Conservation (phyloP, 2,113 vertebrate genomes). For the Meles meles region DNA sequence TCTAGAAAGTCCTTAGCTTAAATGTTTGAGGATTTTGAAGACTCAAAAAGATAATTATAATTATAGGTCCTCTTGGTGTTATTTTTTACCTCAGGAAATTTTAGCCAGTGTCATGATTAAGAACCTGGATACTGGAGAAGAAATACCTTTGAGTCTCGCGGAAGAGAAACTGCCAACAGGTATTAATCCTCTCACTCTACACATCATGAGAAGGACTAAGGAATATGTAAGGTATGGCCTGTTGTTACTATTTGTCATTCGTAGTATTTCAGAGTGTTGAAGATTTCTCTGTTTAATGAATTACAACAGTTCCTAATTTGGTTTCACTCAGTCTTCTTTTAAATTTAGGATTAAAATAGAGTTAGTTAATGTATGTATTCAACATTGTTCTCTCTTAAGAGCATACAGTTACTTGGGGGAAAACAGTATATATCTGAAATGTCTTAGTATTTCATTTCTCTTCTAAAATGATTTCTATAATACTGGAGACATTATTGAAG, state of each 20-base stretch:
- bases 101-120: conserved; percentile 99
- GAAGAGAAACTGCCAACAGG: conserved; percentile 98
- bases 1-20: conserved; percentile 16
- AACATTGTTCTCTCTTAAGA: not conserved
- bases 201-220: conserved; percentile 99
- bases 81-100: conserved; percentile 90
- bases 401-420: not conserved
- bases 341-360: conserved; percentile 11
- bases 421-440: not conserved
- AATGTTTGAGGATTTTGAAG: not conserved
- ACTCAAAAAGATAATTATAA: conserved; percentile 37
- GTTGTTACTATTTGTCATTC: conserved; percentile 35
- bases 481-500: not conserved
- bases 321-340: not conserved
- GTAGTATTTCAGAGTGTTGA: not conserved
- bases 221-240: conserved; percentile 95
- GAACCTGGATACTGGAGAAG: conserved; percentile 98
- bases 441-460: conserved; percentile 32
- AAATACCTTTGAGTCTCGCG: conserved; percentile 97
- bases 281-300: conserved; percentile 1
- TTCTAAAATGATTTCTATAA: conserved; percentile 43
- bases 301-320: not conserved
- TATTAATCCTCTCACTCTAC: conserved; percentile 96
- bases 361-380: not conserved
- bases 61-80: conserved; percentile 12